A percentile compares a stretch with the other conserved stretches of the same genome.
These are phyloP conservation scores for Oscheius sp. DNA, from an alignment of 2,888 invertebrate species.

Conservation along the genomic window DNA sequence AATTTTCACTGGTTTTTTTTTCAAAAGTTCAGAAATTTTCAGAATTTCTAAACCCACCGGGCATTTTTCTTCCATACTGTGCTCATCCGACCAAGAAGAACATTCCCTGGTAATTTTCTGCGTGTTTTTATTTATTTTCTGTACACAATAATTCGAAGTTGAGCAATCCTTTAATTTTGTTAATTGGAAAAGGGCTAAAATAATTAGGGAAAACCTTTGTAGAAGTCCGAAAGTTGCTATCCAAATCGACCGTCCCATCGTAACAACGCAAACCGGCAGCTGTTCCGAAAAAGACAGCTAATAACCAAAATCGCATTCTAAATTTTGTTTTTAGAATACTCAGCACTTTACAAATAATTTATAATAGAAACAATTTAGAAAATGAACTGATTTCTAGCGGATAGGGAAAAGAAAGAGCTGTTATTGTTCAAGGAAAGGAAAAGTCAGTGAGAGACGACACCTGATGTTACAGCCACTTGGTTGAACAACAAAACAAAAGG, in stretches of 20 bases:
- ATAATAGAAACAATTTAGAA: no score
- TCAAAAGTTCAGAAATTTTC: background rate
- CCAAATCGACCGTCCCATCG: conserved; percentile 48
- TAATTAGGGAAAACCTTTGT: conserved; percentile 37
- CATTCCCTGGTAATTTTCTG: conserved; percentile 53
- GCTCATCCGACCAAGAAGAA: conserved; percentile 55
- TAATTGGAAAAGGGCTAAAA: background rate
- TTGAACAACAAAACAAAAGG: no score
- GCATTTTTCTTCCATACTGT: conserved; percentile 58
- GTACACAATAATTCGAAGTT: conserved; percentile 54
- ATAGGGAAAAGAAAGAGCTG: background rate
- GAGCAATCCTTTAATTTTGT: conserved; percentile 47
- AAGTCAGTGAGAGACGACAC: conserved; percentile 13
- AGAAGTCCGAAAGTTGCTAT: conserved; percentile 45
- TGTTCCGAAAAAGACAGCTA: conserved; percentile 4
- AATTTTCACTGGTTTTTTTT: no score
- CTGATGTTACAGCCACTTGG: conserved; percentile 31
- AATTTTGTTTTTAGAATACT: no score
- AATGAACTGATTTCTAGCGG: no score
- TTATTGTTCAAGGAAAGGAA: background rate
- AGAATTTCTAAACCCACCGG: conserved; percentile 38
- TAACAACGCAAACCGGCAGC: conserved; percentile 44
- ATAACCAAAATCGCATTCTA: conserved; percentile 7
- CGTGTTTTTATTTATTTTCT: conserved; percentile 49
- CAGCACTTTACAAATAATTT: no score